Percentiles rank a stretch among this genome's conserved stretches.
These are phyloP conservation scores for Nasonia vitripennis DNA, from an alignment of 1,140 invertebrate species.

Conservation along the genomic window DNA sequence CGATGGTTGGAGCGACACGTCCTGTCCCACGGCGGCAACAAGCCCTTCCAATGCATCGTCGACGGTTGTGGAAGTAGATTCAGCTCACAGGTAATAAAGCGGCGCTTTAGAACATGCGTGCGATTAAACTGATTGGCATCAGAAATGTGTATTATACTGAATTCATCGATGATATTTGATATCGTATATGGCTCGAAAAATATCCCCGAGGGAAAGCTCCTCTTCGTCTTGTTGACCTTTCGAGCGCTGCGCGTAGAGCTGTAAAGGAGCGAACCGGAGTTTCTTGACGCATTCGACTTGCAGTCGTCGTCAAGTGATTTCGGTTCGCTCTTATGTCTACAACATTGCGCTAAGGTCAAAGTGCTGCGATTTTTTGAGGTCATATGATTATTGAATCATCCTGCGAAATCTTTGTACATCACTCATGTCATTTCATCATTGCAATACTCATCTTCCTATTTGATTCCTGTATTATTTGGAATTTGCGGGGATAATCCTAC, in stretches of 20 bases:
- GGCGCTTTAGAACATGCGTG: slow-evolving; percentile 23
- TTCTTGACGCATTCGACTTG: background rate
- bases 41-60: slow-evolving; percentile 96
- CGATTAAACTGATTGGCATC: background rate
- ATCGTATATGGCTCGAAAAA: slow-evolving; percentile 20
- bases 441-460: background rate
- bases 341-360: background rate
- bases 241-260: background rate
- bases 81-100: slow-evolving; percentile 85
- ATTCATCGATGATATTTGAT: background rate
- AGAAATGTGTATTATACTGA: background rate
- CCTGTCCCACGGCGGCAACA: slow-evolving; percentile 92
- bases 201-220: slow-evolving; percentile 41
- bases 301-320: background rate
- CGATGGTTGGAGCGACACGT: slow-evolving; percentile 96
- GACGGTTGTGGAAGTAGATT: slow-evolving; percentile 94
- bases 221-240: slow-evolving; percentile 26
- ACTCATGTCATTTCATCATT: background rate
- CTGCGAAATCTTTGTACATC: background rate
- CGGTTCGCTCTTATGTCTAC: slow-evolving; percentile 22
- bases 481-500: background rate
- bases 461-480: background rate
- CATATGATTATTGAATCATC: slow-evolving; percentile 5
- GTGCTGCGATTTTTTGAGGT: background rate
- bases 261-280: slow-evolving; percentile 19